These are phyloP conservation scores for Drosophila merina DNA, from an alignment of 2,888 invertebrate genomes.

Conservation along the genomic window DNA sequence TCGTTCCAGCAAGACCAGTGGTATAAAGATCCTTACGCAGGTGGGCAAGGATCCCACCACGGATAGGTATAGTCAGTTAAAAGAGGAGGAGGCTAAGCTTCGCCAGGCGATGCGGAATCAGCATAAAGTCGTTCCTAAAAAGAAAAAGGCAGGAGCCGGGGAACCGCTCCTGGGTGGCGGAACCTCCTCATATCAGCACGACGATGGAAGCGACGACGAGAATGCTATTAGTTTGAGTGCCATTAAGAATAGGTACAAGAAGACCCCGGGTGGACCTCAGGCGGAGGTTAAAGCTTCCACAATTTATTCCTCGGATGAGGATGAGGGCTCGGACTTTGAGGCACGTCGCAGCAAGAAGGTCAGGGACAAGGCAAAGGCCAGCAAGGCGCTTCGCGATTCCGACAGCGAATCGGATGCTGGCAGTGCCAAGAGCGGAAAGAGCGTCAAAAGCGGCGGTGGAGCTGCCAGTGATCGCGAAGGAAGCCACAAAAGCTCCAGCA, in stretches of 20 bases:
- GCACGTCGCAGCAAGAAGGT: conserved; percentile 88
- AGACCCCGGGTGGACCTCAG: conserved; percentile 83
- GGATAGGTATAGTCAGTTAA: conserved; percentile 94
- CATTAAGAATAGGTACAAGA: conserved; percentile 97
- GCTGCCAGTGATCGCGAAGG: conserved; percentile 51
- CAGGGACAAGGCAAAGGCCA: conserved; percentile 89
- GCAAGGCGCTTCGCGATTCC: conserved; percentile 92
- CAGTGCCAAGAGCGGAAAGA: conserved; percentile 70
- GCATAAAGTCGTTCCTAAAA: conserved; percentile 85
- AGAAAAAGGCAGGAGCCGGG: conserved; percentile 83
- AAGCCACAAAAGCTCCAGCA: conserved; percentile 41
- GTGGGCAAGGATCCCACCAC: conserved; percentile 93
- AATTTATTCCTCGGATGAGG: conserved; percentile 95
- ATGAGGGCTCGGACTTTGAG: conserved; percentile 91
- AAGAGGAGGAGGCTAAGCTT: conserved; percentile 98
- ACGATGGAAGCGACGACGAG: conserved; percentile 96
- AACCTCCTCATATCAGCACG: conserved; percentile 85
- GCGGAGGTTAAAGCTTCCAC: conserved; percentile 84
- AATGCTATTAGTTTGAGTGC: conserved; percentile 96
- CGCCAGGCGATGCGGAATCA: conserved; percentile 92
- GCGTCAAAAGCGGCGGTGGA: conserved; percentile 48
- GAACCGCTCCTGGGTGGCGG: conserved; percentile 80
- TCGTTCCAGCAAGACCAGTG: conserved; percentile 95
- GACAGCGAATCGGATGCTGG: conserved; percentile 85
- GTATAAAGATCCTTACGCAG: conserved; percentile 97